phyloP scores from a whole-genome alignment of 2,797 vertebrate species.

The Protonibea diacanthus region DNA sequence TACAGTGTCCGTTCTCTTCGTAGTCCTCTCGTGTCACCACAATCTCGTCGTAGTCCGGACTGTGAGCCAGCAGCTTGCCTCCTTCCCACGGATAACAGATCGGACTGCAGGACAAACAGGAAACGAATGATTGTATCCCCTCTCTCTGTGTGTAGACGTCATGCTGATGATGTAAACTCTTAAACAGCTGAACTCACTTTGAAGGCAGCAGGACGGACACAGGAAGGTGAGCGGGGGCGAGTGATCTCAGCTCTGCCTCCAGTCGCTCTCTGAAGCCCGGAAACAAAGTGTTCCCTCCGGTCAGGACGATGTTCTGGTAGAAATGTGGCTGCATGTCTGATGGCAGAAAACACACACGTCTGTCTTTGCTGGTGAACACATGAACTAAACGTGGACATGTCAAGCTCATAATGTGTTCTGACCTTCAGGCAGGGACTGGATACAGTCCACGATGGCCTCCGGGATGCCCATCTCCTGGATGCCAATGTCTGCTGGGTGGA shows the following conservation, averaged over 20 bases:
- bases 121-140: not conserved
- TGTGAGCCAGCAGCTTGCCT: conserved; percentile 94
- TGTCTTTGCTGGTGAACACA: not conserved
- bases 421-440: conserved; percentile 96
- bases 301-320: conserved; percentile 97
- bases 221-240: conserved; percentile 93
- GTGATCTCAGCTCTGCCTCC: conserved; percentile 93
- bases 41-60: conserved; percentile 97
- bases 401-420: not conserved
- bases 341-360: not conserved
- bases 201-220: conserved; percentile 91
- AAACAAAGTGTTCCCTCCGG: conserved; percentile 94
- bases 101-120: conserved; percentile 82
- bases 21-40: conserved; percentile 97
- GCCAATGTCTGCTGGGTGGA: conserved; percentile 97
- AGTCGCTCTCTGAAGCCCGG: conserved; percentile 94
- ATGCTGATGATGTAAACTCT: too few species aligned
- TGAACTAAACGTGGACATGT: not conserved
- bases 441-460: conserved; percentile 94
- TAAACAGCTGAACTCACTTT: conserved; percentile 84
- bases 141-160: too few species aligned
- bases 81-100: conserved; percentile 97
- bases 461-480: conserved; percentile 99
- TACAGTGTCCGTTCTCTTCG: conserved; percentile 95
- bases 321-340: conserved; percentile 99